A percentile compares a stretch with the other conserved stretches of the same genome.
These are phyloP conservation scores for Myiozetetes cayanensis DNA, from an alignment of 2,113 vertebrate genomes.

Conservation along the genomic window DNA sequence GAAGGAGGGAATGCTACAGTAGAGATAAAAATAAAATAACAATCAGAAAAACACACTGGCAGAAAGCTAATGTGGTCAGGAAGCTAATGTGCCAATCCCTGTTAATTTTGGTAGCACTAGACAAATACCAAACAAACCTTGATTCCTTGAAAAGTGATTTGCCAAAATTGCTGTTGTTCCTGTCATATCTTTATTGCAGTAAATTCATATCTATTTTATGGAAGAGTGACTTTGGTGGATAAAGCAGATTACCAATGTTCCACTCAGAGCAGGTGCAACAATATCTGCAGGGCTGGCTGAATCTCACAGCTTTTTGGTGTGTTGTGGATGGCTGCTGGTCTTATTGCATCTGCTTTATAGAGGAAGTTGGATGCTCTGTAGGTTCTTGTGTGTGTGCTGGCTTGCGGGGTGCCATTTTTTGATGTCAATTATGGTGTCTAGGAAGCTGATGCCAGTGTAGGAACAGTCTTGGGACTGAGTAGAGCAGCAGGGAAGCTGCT, in stretches of 20 bases:
- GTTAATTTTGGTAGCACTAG: background rate
- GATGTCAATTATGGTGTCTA: background rate
- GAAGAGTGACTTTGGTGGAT: background rate
- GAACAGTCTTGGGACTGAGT: background rate
- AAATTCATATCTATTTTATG: background rate
- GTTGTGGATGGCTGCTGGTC: background rate
- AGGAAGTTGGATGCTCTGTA: background rate
- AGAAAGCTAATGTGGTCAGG: background rate
- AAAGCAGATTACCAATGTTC: background rate
- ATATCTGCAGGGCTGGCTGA: background rate
- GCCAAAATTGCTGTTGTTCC: background rate
- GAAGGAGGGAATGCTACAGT: background rate
- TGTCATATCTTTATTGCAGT: background rate
- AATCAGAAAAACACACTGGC: conserved; percentile 14
- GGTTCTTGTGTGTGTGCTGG: background rate
- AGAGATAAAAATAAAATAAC: background rate
- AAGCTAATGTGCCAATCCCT: background rate
- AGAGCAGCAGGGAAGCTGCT: background rate
- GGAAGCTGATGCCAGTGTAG: background rate
- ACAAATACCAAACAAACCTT: background rate
- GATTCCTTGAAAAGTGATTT: background rate
- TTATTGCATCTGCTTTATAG: background rate
- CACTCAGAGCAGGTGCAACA: background rate
- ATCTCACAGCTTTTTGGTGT: background rate
- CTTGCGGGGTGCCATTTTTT: background rate